Evolutionary conservation across 1,140 invertebrate species (phyloP).

Genomic region (Anthonomus grandis): DNA sequence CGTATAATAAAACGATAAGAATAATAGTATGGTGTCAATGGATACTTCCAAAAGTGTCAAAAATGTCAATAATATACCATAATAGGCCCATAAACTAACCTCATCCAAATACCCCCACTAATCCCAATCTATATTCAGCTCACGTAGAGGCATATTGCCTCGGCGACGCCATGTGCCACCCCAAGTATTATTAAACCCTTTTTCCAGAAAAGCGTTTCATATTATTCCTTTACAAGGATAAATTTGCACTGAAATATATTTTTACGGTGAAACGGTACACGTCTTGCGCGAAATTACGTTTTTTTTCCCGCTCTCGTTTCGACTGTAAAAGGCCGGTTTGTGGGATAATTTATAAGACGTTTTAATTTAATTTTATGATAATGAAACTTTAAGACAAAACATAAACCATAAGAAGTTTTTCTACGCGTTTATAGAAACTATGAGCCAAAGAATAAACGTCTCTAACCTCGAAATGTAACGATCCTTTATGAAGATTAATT

Average conservation of each 20-base stretch:
- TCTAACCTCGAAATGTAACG: no score
- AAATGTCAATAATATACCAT: no score
- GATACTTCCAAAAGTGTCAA: no score
- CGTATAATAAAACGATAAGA: no score
- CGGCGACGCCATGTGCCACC: constrained; percentile 25
- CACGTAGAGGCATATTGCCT: constrained; percentile 24
- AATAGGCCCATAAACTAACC: no score
- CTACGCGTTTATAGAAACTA: no score
- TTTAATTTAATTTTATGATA: constrained; percentile 17
- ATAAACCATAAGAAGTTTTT: no score
- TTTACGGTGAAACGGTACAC: not conserved
- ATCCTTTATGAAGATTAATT: no score
- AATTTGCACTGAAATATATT: constrained; percentile 20
- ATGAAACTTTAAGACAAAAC: no score
- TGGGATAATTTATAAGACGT: not conserved
- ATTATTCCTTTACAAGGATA: constrained; percentile 26
- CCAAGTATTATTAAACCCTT: constrained; percentile 25
- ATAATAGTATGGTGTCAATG: no score
- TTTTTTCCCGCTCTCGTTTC: not conserved
- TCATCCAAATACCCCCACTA: no score
- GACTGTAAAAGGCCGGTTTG: not conserved
- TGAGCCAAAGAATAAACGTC: no score
- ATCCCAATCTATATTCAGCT: constrained; percentile 23
- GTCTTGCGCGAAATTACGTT: not conserved
- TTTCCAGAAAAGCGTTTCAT: constrained; percentile 14